phyloP scores from a whole-genome alignment of 2,113 vertebrate species.

The Eonycteris spelaea region DNA sequence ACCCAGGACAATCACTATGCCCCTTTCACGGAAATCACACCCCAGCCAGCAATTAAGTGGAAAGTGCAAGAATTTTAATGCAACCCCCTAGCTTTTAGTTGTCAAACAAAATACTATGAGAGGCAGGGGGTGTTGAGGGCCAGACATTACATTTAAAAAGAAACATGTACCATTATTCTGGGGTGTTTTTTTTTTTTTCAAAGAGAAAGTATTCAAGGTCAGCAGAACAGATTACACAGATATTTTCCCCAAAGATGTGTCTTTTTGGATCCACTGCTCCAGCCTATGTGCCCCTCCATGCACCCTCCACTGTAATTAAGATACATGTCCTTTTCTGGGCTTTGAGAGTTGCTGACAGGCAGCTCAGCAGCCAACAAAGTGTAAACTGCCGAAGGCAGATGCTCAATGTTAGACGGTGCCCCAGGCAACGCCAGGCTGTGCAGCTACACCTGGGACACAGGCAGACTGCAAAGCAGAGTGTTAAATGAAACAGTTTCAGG shows the following conservation, averaged over 20 bases:
- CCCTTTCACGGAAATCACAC: slow-evolving; percentile 60
- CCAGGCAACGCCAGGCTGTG: slow-evolving; percentile 41
- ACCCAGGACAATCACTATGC: slow-evolving; percentile 40
- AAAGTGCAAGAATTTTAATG: slow-evolving; percentile 41
- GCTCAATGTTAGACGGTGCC: slow-evolving; percentile 50
- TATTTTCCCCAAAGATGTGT: not conserved
- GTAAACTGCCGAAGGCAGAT: slow-evolving; percentile 46
- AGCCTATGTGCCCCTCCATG: not conserved
- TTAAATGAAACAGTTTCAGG: slow-evolving; percentile 47
- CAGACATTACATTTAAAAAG: slow-evolving; percentile 48
- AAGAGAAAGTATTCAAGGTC: slow-evolving; percentile 46
- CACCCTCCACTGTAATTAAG: slow-evolving; percentile 50
- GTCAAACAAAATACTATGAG: slow-evolving; percentile 57
- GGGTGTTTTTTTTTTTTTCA: not conserved
- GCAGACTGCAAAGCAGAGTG: slow-evolving; percentile 33
- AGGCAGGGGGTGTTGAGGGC: slow-evolving; percentile 26
- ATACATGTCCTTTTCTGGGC: slow-evolving; percentile 9
- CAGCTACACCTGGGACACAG: not conserved
- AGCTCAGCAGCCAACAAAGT: slow-evolving; percentile 20
- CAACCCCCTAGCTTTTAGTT: slow-evolving; percentile 34
- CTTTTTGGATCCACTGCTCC: not conserved
- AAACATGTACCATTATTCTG: slow-evolving; percentile 40
- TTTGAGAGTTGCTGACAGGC: slow-evolving; percentile 49
- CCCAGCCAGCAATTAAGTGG: slow-evolving; percentile 46
- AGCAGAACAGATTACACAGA: slow-evolving; percentile 34